phyloP scores from a whole-genome alignment of 2,113 vertebrate genomes.

The Ictidomys tridecemlineatus region DNA sequence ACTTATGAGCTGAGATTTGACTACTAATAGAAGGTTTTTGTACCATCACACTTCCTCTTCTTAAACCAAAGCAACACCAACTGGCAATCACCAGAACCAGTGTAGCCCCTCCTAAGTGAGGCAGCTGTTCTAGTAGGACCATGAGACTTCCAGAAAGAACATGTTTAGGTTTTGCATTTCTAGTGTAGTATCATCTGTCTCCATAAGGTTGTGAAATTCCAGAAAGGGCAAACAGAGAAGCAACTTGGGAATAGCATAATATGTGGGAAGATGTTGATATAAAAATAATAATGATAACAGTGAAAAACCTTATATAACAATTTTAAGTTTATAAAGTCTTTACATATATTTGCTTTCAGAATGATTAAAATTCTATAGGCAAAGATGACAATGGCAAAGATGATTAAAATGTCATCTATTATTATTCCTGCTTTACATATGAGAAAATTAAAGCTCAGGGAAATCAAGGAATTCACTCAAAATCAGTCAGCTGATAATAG shows the following conservation, averaged over 20 bases:
- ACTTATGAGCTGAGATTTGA: conserved; percentile 39
- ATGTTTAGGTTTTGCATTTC: neutral
- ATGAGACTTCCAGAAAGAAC: neutral
- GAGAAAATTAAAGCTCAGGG: neutral
- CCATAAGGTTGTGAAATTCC: neutral
- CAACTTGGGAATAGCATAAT: neutral
- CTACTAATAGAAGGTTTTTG: conserved; percentile 35
- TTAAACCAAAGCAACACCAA: conserved; percentile 55
- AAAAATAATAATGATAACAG: neutral
- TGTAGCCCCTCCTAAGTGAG: conserved; percentile 14
- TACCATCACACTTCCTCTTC: neutral
- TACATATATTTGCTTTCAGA: neutral
- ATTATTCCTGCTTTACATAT: neutral
- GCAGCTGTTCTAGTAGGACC: neutral
- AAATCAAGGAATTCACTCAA: neutral
- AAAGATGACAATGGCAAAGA: neutral
- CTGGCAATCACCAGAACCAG: conserved; percentile 54
- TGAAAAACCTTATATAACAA: neutral
- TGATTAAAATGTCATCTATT: neutral
- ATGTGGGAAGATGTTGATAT: neutral
- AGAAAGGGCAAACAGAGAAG: neutral
- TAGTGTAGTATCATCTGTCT: neutral
- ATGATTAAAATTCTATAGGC: neutral
- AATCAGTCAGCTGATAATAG: neutral
- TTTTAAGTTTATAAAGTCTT: neutral